Evolutionary conservation across 2,797 vertebrate species (phyloP).

Genomic region (Amblyraja radiata): DNA sequence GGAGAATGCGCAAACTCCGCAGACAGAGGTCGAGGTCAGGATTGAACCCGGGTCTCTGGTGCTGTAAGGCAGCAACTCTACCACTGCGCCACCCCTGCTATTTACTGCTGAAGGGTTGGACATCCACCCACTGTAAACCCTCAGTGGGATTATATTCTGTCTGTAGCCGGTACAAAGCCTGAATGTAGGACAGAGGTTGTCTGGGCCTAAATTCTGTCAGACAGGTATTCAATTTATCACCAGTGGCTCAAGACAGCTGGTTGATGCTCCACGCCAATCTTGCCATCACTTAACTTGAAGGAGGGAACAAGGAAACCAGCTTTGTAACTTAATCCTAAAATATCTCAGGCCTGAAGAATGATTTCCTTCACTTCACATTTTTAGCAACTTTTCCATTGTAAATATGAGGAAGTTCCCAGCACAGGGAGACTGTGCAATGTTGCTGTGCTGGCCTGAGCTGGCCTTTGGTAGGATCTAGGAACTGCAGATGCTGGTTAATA

Average conservation of each 20-base stretch:
- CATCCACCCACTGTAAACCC: background rate
- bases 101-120: background rate
- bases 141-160: background rate
- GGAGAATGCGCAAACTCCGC: too few species aligned
- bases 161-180: background rate
- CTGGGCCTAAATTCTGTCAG: background rate
- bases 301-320: background rate
- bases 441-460: background rate
- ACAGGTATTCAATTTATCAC: background rate
- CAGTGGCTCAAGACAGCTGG: background rate
- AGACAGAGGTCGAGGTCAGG: too few species aligned
- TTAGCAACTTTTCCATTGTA: background rate
- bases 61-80: too few species aligned
- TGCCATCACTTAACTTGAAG: background rate
- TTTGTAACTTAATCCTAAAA: slow-evolving; percentile 3
- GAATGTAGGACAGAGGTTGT: too few species aligned
- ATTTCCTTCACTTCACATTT: background rate
- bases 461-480: too few species aligned
- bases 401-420: too few species aligned
- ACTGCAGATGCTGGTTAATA: too few species aligned
- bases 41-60: too few species aligned
- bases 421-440: background rate
- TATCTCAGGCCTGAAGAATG: background rate
- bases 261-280: background rate
- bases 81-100: too few species aligned